phyloP scores from a whole-genome alignment of 1,140 invertebrate species.

The Drosophila auraria region DNA sequence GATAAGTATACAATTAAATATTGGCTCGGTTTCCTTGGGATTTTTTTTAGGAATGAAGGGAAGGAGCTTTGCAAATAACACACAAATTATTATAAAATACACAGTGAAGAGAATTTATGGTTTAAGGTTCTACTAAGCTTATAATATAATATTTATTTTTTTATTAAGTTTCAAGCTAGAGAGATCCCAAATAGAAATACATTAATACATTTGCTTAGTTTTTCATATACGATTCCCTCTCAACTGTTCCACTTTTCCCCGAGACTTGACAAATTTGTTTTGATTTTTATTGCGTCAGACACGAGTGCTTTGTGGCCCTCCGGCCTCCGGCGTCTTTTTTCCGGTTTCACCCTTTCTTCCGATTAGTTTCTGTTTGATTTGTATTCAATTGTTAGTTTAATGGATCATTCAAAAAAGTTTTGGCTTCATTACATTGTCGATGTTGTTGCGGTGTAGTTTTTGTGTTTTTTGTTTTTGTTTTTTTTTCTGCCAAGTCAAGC shows the following conservation, averaged over 20 bases:
- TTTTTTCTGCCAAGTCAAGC: background rate
- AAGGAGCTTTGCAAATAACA: no score
- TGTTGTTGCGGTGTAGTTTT: constrained; percentile 2
- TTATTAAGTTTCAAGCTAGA: no score
- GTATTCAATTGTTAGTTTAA: constrained; percentile 46
- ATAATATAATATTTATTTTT: no score
- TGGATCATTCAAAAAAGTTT: constrained; percentile 49
- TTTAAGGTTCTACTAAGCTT: no score
- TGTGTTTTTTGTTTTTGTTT: background rate
- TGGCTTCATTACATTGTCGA: constrained; percentile 12
- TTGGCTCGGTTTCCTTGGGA: no score
- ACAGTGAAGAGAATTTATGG: no score
- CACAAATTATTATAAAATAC: no score
- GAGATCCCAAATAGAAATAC: no score
- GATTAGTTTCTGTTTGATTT: constrained; percentile 48
- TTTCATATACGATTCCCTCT: background rate
- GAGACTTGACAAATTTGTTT: constrained; percentile 2
- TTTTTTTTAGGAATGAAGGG: no score
- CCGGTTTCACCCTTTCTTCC: constrained; percentile 19
- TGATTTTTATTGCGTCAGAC: constrained; percentile 26
- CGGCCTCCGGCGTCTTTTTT: constrained; percentile 7
- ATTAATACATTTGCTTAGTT: no score
- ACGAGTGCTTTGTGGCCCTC: constrained; percentile 18
- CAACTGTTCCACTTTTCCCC: constrained; percentile 7
- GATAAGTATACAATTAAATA: background rate